Conservation (phyloP, 2,113 vertebrate genomes). For the Formicarius rufipectus region DNA sequence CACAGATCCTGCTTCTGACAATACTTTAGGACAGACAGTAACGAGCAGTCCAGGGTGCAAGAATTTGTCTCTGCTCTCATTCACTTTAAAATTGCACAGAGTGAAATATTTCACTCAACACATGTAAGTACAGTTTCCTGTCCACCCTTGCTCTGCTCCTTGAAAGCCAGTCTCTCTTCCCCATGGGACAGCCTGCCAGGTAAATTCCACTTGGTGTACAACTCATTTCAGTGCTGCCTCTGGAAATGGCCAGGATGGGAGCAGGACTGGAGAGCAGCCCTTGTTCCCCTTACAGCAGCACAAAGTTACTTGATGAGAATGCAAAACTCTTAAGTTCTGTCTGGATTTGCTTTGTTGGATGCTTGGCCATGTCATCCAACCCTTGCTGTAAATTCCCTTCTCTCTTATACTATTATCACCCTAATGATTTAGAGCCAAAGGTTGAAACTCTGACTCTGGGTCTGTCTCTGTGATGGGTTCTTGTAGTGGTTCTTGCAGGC, state of each 20-base stretch:
- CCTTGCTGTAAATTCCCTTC: neutral
- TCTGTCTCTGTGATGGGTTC: neutral
- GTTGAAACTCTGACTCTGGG: neutral
- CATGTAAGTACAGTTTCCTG: neutral
- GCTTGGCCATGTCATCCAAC: fast-evolving
- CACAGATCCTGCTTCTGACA: neutral
- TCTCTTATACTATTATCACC: neutral
- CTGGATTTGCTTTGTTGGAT: neutral
- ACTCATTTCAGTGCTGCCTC: neutral
- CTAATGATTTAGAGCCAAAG: neutral
- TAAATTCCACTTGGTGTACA: neutral
- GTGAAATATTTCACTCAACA: neutral
- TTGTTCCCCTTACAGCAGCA: fast-evolving
- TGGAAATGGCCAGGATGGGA: fast-evolving
- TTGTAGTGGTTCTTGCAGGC: neutral
- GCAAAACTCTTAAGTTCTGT: neutral
- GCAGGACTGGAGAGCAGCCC: neutral
- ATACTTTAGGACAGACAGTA: neutral
- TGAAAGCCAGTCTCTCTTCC: neutral
- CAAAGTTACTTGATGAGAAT: neutral
- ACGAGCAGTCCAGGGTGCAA: neutral
- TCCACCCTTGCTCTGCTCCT: neutral
- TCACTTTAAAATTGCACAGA: neutral
- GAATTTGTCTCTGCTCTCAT: neutral
- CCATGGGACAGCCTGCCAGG: neutral